Base-by-base conservation (phyloP, 2,797 vertebrate genomes). In the Microctenopoma lineatum region DNA sequence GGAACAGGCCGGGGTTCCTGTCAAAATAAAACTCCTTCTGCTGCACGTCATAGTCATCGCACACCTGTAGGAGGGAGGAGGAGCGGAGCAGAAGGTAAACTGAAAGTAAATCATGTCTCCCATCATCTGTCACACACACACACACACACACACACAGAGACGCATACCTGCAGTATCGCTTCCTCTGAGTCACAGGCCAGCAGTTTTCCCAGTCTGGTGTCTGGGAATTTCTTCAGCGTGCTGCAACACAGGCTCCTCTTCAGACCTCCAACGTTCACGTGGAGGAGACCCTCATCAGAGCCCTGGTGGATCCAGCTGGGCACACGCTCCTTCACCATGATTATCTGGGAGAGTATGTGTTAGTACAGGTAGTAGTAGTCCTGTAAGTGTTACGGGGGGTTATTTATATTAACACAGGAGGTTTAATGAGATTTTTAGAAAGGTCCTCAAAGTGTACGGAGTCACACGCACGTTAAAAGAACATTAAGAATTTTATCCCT, bases 11-110 rank as follows among this genome's bases (percentile, higher is more conserved):
- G 0, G 98, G 98, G 77, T 98, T 98, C 51, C 98, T 87, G 63
- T 99, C 98, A 0, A 99, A 99, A 84, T 99, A 99, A 93, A 98
- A 98, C 89, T 99, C 98, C 79, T 94, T 92, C 75, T 95, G 93
- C 0, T 94, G 95, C 57, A 95, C 94, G 0, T 99, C 97, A 1
- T 99, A 99, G 92, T 99, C 98, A 42, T 99, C 97, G 11, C 98
- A 99, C 76, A 99, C 93, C 90, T 97, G 84, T 56, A 93, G 83
- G 4, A 36, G 2, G 4, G 13, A 63, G 27, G 34, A 18, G 0
- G 11, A 8, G 7, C 12, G 36, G 39, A 21, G 21, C 21, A 21
- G 21, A 21, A 21, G 21, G 21, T 21, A 21, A 21, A 21, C 21
- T 21, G 21, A 21, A 1, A 21, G 1, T 21, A 21, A 21, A 14